Percentiles rank a stretch among this genome's conserved stretches.
These are phyloP conservation scores for Philypnodon macrostomus DNA, from an alignment of 2,797 vertebrate species.

Conservation along the genomic window DNA sequence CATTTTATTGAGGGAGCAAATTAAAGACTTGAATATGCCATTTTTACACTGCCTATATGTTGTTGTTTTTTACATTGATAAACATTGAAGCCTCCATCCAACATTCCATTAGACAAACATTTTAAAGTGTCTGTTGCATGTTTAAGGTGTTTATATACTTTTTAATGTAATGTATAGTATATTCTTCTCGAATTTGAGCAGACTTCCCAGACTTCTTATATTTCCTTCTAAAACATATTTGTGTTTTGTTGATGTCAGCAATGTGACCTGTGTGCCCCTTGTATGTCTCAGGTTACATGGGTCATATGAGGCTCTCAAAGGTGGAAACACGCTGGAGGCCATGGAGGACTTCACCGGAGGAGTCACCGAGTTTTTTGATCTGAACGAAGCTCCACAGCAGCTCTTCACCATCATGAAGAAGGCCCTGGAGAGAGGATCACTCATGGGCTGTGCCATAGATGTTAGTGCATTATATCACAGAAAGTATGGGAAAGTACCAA, in stretches of 20 bases:
- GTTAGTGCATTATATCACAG: constrained; percentile 71
- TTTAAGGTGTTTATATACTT: no score
- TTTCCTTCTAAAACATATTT: constrained; percentile 12
- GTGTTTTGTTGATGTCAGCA: constrained; percentile 10
- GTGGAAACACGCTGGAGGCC: constrained; percentile 94
- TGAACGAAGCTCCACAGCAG: constrained; percentile 87
- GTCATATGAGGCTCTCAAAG: constrained; percentile 95
- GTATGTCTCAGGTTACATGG: constrained; percentile 85
- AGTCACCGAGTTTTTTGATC: constrained; percentile 93
- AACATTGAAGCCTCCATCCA: no score
- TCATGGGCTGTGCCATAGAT: constrained; percentile 97
- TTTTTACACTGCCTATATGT: no score
- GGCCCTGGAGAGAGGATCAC: constrained; percentile 90
- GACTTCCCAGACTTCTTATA: constrained; percentile 1
- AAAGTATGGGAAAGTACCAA: not conserved
- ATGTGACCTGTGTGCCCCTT: constrained; percentile 3
- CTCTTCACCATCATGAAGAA: constrained; percentile 94
- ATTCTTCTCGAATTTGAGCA: no score
- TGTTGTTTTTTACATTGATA: no score
- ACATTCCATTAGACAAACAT: no score
- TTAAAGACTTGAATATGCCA: no score
- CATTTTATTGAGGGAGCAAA: no score
- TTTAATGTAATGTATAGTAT: no score
- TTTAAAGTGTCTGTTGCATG: no score
- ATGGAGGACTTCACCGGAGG: constrained; percentile 99